These are phyloP conservation scores for Gymnopithys bicolor DNA, from an alignment of 2,797 vertebrate species.

Conservation along the genomic window DNA sequence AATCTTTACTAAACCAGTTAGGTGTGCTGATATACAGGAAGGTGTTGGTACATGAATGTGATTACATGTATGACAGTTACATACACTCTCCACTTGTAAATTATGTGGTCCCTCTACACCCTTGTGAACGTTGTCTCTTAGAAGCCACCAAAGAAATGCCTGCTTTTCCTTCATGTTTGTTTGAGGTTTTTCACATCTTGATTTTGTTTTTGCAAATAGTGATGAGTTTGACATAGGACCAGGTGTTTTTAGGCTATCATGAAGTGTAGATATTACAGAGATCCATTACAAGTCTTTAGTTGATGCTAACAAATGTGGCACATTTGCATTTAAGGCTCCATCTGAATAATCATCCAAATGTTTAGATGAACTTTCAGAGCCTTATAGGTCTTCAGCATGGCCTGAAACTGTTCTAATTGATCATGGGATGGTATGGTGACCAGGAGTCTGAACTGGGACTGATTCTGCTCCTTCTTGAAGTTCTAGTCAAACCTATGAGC, in stretches of 20 bases:
- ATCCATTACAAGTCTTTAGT: not conserved
- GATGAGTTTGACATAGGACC: not conserved
- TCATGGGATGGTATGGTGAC: accelerated
- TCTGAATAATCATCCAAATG: not conserved
- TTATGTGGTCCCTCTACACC: not conserved
- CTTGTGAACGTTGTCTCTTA: not conserved
- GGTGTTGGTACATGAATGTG: too few relatives aligned
- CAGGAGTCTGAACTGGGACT: not conserved
- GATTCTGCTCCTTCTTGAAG: not conserved
- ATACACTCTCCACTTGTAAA: not conserved
- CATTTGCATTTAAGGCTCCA: not conserved
- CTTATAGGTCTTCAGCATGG: not conserved
- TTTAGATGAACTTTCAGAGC: not conserved
- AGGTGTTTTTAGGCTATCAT: not conserved
- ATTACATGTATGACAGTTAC: not conserved
- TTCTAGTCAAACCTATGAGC: not conserved
- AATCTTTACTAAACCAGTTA: not conserved
- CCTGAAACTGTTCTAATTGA: not conserved
- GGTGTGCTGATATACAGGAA: not conserved
- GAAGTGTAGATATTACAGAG: not conserved
- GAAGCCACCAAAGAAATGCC: not conserved
- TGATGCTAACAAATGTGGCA: not conserved
- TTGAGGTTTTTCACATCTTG: not conserved
- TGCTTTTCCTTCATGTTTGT: not conserved
- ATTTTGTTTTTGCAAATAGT: not conserved